Percentiles rank a stretch among this genome's conserved stretches.
These are phyloP conservation scores for Melanchra persicariae DNA, from an alignment of 2,888 invertebrate species.

Conservation along the genomic window DNA sequence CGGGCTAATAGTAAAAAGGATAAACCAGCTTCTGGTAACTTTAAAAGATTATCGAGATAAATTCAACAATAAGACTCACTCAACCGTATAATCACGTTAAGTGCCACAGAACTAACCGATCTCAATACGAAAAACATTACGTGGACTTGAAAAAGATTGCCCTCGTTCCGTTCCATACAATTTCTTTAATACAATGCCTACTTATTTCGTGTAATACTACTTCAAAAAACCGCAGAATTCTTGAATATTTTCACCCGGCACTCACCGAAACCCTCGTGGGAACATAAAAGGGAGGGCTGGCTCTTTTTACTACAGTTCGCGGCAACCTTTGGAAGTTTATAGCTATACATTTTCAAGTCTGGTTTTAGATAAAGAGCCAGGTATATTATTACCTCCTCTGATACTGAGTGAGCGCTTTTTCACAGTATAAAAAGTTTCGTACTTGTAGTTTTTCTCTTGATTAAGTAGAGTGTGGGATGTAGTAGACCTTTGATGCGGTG, in stretches of 20 bases:
- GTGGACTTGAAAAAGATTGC: constrained; percentile 54
- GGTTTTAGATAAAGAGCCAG: constrained; percentile 68
- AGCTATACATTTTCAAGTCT: constrained; percentile 70
- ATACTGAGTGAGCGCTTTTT: constrained; percentile 50
- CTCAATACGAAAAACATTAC: constrained; percentile 39
- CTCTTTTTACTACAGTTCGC: constrained; percentile 70
- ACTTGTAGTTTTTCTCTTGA: constrained; percentile 30
- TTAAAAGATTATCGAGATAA: constrained; percentile 12
- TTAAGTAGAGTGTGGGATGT: constrained; percentile 14
- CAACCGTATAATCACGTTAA: constrained; percentile 50
- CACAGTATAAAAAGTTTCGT: constrained; percentile 16
- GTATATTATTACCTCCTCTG: constrained; percentile 58
- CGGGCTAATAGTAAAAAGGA: not conserved
- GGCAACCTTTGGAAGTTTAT: constrained; percentile 71
- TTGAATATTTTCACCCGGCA: constrained; percentile 75
- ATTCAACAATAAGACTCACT: constrained; percentile 20
- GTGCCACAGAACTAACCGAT: constrained; percentile 54
- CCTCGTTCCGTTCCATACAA: constrained; percentile 52
- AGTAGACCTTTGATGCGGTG: not conserved
- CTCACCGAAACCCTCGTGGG: constrained; percentile 70
- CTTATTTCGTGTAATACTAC: constrained; percentile 66
- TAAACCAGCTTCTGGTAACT: not conserved
- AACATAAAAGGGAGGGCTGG: constrained; percentile 72
- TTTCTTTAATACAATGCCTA: constrained; percentile 64
- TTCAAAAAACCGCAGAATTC: constrained; percentile 70